Evolutionary conservation across 2,888 invertebrate species (phyloP), one percentile per base, ranked within the genome.

Genomic region (Meganola albula): DNA sequence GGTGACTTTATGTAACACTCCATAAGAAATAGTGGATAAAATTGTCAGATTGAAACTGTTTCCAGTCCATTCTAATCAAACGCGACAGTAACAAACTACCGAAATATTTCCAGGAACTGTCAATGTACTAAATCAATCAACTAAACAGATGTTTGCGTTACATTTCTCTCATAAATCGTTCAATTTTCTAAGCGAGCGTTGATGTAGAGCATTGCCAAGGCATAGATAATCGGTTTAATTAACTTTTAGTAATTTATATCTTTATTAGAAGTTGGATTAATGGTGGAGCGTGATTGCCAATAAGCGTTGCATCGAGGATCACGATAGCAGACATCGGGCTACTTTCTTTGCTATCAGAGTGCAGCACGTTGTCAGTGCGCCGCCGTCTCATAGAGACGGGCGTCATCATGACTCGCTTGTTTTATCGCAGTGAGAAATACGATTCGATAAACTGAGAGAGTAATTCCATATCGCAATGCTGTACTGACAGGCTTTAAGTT

Each of bases 241-340:
- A 82, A 78, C 67, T 78, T 82, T 78, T 75, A 64, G 72, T 76
- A 75, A 80, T 79, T 80, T 80, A 84, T 83, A 79, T 79, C 79
- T 83, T 73, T 77, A 83, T 82, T 78, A 76, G 66, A 71, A 57
- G 66, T 61, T 43, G 44, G 51, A 60, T 63, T 74, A 76, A 75
- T 73, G 69, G 76, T 46, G 40, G 58, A 53, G 50, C 70, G 65
- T 72, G 78, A 79, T 80, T 75, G 76, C 65, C 68, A 74, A 70
- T 67, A 65, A 63, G 54, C 58, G 54, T 52, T 44, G 44, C 42
- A 38, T 50, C 48, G 57, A 58, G 43, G 66, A 76, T 77, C 75
- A 66, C 65, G 77, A 76, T 73, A 69, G 44, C 33, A 41, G 53
- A 57, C 25, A 32, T 35, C 52, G 48, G 53, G 41, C 34, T 37